Evolutionary conservation across 2,113 vertebrate species (phyloP), one percentile per base, ranked within the genome.

Genomic region (Zosterops borbonicus): DNA sequence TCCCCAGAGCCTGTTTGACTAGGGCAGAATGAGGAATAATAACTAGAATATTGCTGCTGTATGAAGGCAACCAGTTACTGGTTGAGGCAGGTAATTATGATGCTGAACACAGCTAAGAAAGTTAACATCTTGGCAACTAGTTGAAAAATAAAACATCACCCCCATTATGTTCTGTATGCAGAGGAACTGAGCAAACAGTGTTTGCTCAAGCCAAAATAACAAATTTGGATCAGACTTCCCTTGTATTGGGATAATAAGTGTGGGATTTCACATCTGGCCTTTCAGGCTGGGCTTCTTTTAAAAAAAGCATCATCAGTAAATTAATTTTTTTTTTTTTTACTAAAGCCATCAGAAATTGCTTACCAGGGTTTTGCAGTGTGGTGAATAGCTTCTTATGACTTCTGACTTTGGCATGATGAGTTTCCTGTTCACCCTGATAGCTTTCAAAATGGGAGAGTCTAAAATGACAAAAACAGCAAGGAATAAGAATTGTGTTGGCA

Each of bases 341-440:
- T 84, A 75, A 86, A 92, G 41, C 86, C 75, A 58, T 87, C 33
- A 95, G 94, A 96, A 96, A 94, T 41, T 59, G 49, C 95, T 95
- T 96, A 77, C 55, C 89, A 44, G 75, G 31, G 75, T 75, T 93
- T 96, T 89, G 67, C 86, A 92, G 64, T 4, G 22, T 83, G 90
- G 89, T 96, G 67, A 97, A 96, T 82, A 95, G 79, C 89, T 80
- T 92, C 96, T 94, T 88, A 65, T 5, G 59, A 39, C 55, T 92
- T 65, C 80, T 92, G 29, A 80, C 90, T 95, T 95, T 87, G 76
- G 71, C 53, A 82, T 87, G 74, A 83, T 94, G 87, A 87, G 90
- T 96, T 97, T 96, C 28, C 77, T 95, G 89, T 85, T 96, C 95
- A 83, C 95, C 67, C 65, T 6, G 18, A 94, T 90, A 92, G 73